Conservation (phyloP, 1,140 invertebrate species). For the Ceratina calcarata region DNA sequence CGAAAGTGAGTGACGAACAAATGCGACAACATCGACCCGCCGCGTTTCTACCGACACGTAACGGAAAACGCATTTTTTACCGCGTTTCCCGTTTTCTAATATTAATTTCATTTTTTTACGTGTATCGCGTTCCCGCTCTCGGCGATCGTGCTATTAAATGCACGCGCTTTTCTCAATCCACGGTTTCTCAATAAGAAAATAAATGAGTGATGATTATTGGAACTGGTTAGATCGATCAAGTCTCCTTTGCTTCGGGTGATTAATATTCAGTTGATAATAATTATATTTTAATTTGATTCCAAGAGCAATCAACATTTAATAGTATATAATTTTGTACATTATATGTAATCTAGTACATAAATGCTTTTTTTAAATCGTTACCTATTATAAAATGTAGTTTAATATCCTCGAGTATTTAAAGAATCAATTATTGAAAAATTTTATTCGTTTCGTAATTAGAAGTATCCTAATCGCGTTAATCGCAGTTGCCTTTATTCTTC, state of each 20-base stretch:
- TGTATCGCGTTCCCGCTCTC: neutral
- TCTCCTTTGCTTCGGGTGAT: no score
- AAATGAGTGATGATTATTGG: neutral
- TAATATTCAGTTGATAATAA: no score
- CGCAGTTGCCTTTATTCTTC: neutral
- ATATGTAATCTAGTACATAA: no score
- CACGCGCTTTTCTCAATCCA: neutral
- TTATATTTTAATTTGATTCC: no score
- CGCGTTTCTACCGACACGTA: neutral
- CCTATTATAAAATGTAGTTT: no score
- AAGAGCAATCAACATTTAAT: no score
- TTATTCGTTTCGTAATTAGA: no score
- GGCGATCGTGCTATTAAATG: neutral
- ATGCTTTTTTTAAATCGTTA: no score
- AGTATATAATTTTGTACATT: no score
- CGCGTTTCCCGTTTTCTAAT: constrained; percentile 31
- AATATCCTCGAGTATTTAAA: no score
- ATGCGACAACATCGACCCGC: constrained; percentile 25
- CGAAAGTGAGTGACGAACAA: constrained; percentile 37
- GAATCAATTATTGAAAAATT: no score
- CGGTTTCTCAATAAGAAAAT: constrained; percentile 1
- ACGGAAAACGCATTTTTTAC: constrained; percentile 31
- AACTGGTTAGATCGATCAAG: neutral
- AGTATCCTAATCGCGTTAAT: neutral
- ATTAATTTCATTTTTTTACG: constrained; percentile 13